Conservation (phyloP, 35 echinoderm and acorn worm species). For the Stichopus chloronotus region DNA sequence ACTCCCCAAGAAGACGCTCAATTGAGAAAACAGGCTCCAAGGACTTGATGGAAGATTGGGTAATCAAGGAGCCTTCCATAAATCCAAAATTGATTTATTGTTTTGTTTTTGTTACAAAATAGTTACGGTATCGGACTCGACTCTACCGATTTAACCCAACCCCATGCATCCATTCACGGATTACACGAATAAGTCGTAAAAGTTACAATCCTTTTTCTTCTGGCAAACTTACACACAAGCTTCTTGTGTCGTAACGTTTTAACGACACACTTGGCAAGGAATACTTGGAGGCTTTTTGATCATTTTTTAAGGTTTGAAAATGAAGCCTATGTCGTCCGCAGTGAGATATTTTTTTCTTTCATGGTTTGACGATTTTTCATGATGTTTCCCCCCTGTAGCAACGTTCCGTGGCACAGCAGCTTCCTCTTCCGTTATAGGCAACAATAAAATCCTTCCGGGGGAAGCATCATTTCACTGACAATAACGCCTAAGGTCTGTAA, state of each 20-base stretch:
- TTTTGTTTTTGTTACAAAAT: slow-evolving; percentile 40
- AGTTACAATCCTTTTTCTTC: no score
- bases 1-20: slow-evolving; percentile 17
- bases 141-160: no score
- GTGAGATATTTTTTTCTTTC: background rate
- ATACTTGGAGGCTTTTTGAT: no score
- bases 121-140: background rate
- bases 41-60: slow-evolving; percentile 31
- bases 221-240: no score
- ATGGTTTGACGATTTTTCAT: background rate
- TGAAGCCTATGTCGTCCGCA: background rate
- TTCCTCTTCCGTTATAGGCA: background rate
- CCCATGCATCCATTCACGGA: no score
- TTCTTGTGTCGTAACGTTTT: no score
- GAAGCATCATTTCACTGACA: background rate
- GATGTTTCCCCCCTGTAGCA: background rate
- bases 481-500: no score
- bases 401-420: background rate
- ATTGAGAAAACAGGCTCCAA: slow-evolving; percentile 43
- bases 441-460: background rate
- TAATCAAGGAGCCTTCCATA: slow-evolving; percentile 24
- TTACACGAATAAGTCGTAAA: no score
- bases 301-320: no score
- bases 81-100: slow-evolving; percentile 51
- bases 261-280: no score